Base-by-base conservation (phyloP, 2,888 invertebrate species). In the Chouioia cunea region DNA sequence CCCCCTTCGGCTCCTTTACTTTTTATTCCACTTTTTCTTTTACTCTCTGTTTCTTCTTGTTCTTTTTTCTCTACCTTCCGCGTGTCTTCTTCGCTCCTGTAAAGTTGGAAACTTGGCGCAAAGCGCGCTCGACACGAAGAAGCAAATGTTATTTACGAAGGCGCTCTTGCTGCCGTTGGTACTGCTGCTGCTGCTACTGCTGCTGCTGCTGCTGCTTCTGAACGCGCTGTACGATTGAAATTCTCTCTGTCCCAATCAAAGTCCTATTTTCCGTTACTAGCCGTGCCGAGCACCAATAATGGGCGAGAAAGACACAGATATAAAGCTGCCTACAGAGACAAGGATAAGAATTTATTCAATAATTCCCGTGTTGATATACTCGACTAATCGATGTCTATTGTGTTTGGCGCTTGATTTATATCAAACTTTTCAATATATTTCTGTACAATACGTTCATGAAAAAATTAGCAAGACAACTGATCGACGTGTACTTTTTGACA, bases 241-340 rank as follows among this genome's bases (percentile, higher is more conserved):
- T 81, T 83, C 80, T 77, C 80, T 81, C 79, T 78, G 78, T 80
- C 78, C 81, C 82, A 81, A 83, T 83, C 83, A 82, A 82, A 82
- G 78, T 80, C 79, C 82, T 80, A 82, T 83, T 82, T 82, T 80
- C 79, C 75, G 76, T 71, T 77, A 77, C 78, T 76, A 74, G 79
- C 77, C 79, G 78, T 65, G 65, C 65, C 60, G 65, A 54, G 69
- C 63, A 66, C 63, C 69, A 69, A 67, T 70, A 70, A 70, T 70
- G 70, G 70, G 10, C 36, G 6, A 6, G 36, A 36, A 6, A 10
- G 36, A 6, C 36, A 6, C 10, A 36, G 36, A 36, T 6, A 6
- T 36, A n/a, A n/a, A n/a, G 36, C 2, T 36, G 36, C 36, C 12
- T 36, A 36, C 4, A 36, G 6, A 27, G 27, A 10, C 36, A 12